These are phyloP conservation scores for Pseudotriccus pelzelni DNA, from an alignment of 2,797 vertebrate genomes.

Conservation along the genomic window DNA sequence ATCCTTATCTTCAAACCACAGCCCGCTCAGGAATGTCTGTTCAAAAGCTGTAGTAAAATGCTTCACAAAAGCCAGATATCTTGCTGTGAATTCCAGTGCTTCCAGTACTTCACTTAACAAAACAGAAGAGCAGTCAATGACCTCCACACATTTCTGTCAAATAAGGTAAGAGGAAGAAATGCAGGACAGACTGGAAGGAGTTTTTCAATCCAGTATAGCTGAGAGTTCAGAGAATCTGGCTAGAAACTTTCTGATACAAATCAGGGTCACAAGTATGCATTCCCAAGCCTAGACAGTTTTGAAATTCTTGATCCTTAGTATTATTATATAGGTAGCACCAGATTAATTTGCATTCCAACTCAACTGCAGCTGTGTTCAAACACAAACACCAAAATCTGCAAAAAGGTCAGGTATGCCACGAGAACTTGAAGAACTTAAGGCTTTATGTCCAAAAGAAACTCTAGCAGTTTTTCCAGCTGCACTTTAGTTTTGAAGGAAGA, in stretches of 20 bases:
- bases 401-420: background rate
- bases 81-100: conserved; percentile 12
- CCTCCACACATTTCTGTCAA: background rate
- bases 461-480: background rate
- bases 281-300: background rate
- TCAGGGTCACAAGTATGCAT: background rate
- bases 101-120: background rate
- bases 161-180: background rate
- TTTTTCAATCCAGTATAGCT: background rate
- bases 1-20: conserved; percentile 51
- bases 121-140: background rate
- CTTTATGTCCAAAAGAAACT: background rate
- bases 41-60: conserved; percentile 22
- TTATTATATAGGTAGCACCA: background rate
- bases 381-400: background rate
- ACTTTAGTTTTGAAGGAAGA: background rate
- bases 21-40: background rate
- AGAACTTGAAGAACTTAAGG: background rate
- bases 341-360: background rate
- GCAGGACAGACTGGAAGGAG: background rate
- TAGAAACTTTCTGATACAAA: background rate
- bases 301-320: background rate
- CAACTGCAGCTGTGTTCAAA: background rate
- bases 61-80: conserved; percentile 24
- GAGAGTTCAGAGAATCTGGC: background rate